These are phyloP conservation scores for Uromys caudimaculatus DNA, from an alignment of 2,797 vertebrate genomes.

Conservation along the genomic window DNA sequence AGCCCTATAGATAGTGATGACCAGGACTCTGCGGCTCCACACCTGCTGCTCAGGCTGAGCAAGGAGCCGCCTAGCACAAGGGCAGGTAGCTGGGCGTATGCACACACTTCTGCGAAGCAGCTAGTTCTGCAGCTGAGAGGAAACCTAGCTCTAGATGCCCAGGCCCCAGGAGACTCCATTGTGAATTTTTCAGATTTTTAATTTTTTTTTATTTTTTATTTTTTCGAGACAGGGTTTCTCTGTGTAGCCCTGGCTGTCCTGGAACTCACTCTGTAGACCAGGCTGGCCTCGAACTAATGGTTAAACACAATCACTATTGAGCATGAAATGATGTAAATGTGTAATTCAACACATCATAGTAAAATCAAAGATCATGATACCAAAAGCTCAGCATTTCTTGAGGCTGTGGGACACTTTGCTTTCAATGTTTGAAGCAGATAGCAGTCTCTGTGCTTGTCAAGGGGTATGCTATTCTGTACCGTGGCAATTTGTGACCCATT, in stretches of 20 bases:
- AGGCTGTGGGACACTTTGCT: not conserved
- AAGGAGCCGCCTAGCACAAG: not conserved
- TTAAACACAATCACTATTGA: not conserved
- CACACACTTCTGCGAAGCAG: not conserved
- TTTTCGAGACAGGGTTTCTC: no score
- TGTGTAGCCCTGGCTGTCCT: no score
- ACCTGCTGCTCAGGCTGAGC: not conserved
- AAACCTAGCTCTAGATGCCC: fast-evolving
- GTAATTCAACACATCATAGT: not conserved
- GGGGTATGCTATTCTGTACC: fast-evolving
- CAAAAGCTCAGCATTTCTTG: not conserved
- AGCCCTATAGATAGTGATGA: not conserved
- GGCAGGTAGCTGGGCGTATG: not conserved
- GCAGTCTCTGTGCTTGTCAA: no score
- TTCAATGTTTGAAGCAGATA: not conserved
- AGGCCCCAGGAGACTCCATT: not conserved
- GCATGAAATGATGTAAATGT: not conserved
- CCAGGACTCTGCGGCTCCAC: not conserved
- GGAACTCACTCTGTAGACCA: no score
- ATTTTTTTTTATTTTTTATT: no score
- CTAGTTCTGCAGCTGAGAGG: not conserved
- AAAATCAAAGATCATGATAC: not conserved
- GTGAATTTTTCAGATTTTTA: not conserved
- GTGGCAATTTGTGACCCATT: fast-evolving
- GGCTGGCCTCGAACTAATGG: not conserved